Evolutionary conservation across 2,113 vertebrate species (phyloP).

Genomic region (Rhea pennata): DNA sequence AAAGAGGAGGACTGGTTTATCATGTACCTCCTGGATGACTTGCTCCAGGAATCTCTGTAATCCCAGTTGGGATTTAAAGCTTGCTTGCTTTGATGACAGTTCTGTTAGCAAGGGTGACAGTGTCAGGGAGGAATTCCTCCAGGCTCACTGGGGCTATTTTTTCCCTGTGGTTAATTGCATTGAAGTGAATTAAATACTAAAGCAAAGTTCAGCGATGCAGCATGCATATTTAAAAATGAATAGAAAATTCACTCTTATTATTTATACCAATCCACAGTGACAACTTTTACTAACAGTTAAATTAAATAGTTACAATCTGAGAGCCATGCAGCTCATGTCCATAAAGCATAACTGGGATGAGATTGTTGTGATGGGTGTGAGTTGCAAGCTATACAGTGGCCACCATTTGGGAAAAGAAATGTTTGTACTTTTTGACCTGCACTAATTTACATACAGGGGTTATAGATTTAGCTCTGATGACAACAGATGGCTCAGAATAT

Average conservation of each 20-base stretch:
- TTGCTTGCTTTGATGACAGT: not conserved
- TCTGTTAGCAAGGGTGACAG: not conserved
- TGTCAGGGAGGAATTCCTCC: not conserved
- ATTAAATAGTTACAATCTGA: fast-evolving
- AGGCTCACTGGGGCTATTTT: not conserved
- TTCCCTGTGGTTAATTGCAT: not conserved
- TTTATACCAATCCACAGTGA: not conserved
- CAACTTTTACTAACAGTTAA: not conserved
- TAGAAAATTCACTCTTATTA: not conserved
- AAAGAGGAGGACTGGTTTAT: not conserved
- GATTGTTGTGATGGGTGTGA: not conserved
- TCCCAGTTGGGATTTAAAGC: not conserved
- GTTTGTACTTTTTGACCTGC: not conserved
- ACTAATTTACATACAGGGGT: not conserved
- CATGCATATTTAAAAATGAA: not conserved
- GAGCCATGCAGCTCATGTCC: not conserved
- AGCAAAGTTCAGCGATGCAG: not conserved
- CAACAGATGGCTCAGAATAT: slow-evolving; percentile 20
- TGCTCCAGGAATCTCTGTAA: not conserved
- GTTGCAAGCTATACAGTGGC: not conserved
- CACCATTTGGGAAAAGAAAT: not conserved
- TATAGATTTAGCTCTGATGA: slow-evolving; percentile 6
- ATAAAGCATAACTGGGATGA: not conserved
- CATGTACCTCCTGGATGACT: not conserved
- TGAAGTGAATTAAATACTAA: not conserved